Conservation (phyloP, 2,888 invertebrate genomes). For the Iselma pallidipennis region DNA sequence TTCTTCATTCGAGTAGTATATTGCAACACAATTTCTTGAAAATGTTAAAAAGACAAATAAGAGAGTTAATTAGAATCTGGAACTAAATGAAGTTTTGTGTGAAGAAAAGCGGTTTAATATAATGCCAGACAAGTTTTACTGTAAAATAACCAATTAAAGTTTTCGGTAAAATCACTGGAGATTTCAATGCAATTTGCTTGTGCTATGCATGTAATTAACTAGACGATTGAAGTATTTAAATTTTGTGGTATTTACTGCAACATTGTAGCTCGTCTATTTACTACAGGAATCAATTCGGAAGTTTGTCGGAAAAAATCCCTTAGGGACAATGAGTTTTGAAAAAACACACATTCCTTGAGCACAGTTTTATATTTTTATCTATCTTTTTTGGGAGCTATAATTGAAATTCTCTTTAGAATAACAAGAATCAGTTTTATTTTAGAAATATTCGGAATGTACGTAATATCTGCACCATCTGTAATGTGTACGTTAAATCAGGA, state of each 20-base stretch:
- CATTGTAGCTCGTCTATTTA: too few species aligned
- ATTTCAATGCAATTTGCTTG: neutral
- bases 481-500: neutral
- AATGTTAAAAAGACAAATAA: neutral
- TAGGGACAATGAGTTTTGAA: too few species aligned
- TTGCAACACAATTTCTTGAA: neutral
- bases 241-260: neutral
- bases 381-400: too few species aligned
- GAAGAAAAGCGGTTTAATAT: neutral
- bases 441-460: neutral
- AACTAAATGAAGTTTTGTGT: neutral
- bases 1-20: neutral
- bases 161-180: neutral
- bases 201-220: neutral
- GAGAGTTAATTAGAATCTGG: neutral
- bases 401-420: too few species aligned
- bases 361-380: too few species aligned
- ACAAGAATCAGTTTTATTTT: too few species aligned
- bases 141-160: constrained; percentile 1
- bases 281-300: too few species aligned
- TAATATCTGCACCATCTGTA: neutral
- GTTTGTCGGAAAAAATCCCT: too few species aligned
- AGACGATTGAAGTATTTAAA: neutral
- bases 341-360: too few species aligned
- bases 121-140: neutral